A percentile compares a stretch with the other conserved stretches of the same genome.
Evolutionary conservation across 2,888 invertebrate genomes (phyloP).

Genomic region (Neria commutata): DNA sequence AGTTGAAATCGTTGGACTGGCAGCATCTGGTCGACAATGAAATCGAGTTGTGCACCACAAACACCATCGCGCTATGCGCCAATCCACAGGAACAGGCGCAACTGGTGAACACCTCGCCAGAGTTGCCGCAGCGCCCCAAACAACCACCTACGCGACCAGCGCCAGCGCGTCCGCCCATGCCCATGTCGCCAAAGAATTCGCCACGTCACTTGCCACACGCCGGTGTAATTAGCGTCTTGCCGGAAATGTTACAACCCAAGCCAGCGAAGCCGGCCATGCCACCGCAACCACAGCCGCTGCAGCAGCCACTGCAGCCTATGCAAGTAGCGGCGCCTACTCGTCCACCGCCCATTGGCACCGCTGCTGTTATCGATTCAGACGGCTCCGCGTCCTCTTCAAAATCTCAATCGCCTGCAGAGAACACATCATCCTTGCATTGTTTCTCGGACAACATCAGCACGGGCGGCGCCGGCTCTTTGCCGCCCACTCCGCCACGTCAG

Average conservation of each 20-base stretch:
- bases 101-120: slow-evolving; percentile 63
- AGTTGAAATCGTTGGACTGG: slow-evolving; percentile 87
- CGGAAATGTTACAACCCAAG: slow-evolving; percentile 50
- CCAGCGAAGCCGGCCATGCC: slow-evolving; percentile 50
- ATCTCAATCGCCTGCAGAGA: slow-evolving; percentile 51
- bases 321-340: slow-evolving; percentile 40
- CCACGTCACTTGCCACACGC: slow-evolving; percentile 63
- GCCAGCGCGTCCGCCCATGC: slow-evolving; percentile 65
- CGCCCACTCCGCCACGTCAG: slow-evolving; percentile 52
- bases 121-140: slow-evolving; percentile 62
- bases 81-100: slow-evolving; percentile 53
- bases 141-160: slow-evolving; percentile 65
- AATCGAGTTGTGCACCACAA: slow-evolving; percentile 82
- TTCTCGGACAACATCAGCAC: slow-evolving; percentile 45
- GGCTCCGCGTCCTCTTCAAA: slow-evolving; percentile 45
- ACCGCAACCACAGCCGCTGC: slow-evolving; percentile 45
- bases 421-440: slow-evolving; percentile 38
- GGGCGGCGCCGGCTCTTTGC: slow-evolving; percentile 24
- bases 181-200: slow-evolving; percentile 64
- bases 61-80: slow-evolving; percentile 78
- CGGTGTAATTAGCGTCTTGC: slow-evolving; percentile 65
- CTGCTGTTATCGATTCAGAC: slow-evolving; percentile 6
- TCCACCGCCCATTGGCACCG: slow-evolving; percentile 34
- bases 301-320: slow-evolving; percentile 43
- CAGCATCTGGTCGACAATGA: slow-evolving; percentile 80